A percentile compares a stretch with the other conserved stretches of the same genome.
Conservation (phyloP, 2,888 invertebrate genomes). For the Diogma glabrata region DNA sequence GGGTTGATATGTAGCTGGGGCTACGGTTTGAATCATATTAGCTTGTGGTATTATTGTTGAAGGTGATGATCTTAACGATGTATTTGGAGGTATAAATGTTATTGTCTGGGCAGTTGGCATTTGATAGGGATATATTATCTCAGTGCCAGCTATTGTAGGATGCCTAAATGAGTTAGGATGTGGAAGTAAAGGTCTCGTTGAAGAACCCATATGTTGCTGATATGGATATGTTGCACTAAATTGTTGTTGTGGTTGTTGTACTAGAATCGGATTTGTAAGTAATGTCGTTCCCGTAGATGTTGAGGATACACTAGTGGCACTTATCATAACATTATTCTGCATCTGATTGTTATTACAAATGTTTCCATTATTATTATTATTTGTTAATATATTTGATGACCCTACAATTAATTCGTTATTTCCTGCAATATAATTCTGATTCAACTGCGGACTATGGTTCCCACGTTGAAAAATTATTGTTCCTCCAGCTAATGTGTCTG, state of each 20-base stretch:
- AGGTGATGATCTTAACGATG: constrained; percentile 23
- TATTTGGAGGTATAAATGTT: constrained; percentile 18
- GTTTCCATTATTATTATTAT: constrained; percentile 15
- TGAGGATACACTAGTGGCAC: constrained; percentile 8
- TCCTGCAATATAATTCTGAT: neutral
- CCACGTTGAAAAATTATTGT: constrained; percentile 5
- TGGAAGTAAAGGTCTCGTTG: constrained; percentile 27
- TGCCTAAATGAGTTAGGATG: constrained; percentile 35
- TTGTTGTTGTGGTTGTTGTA: constrained; percentile 25
- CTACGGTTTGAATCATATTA: constrained; percentile 29
- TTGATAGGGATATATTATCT: constrained; percentile 41
- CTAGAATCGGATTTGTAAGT: constrained; percentile 24
- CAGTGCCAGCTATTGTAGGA: constrained; percentile 36
- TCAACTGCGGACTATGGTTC: constrained; percentile 14
- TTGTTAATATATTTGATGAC: constrained; percentile 21
- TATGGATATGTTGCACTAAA: constrained; percentile 30
- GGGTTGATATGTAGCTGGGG: constrained; percentile 24
- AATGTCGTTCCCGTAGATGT: neutral
- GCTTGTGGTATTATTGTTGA: constrained; percentile 19
- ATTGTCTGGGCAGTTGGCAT: constrained; percentile 20
- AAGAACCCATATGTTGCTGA: constrained; percentile 26
- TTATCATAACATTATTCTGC: constrained; percentile 19
- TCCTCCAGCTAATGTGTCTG: constrained; percentile 24
- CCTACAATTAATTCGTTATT: neutral
- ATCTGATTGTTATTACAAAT: constrained; percentile 15